Conservation (phyloP, 1,140 invertebrate genomes). For the Hycleus phaleratus region DNA sequence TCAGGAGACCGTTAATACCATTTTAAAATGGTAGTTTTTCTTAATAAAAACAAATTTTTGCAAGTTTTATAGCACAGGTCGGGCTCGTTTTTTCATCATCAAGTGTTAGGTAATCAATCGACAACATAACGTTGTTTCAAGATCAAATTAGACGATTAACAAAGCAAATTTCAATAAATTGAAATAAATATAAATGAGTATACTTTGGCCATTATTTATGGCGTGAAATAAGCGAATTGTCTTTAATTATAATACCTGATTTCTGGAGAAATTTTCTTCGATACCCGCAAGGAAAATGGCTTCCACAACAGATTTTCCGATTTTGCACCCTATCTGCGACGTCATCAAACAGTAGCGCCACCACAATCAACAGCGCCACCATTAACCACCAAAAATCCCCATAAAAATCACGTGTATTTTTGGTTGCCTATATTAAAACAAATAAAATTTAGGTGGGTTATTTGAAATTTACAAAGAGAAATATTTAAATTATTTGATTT, state of each 20-base stretch:
- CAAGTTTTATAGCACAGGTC: conserved; percentile 3
- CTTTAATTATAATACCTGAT: conserved; percentile 9
- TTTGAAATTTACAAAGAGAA: too few relatives aligned
- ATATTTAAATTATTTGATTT: too few relatives aligned
- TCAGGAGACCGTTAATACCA: not conserved
- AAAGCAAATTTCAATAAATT: too few relatives aligned
- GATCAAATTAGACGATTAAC: too few relatives aligned
- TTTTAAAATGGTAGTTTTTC: not conserved
- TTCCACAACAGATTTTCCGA: not conserved
- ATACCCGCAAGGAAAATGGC: conserved; percentile 1
- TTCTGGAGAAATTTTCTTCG: not conserved
- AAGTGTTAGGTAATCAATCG: conserved; percentile 28
- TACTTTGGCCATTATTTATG: too few relatives aligned
- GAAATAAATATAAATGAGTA: too few relatives aligned
- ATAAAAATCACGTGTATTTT: not conserved
- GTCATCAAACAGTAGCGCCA: not conserved
- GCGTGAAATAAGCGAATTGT: too few relatives aligned
- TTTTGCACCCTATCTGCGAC: not conserved
- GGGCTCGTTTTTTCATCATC: not conserved
- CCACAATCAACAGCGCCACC: not conserved
- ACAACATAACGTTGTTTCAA: conserved; percentile 7
- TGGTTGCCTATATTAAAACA: too few relatives aligned
- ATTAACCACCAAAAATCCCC: not conserved
- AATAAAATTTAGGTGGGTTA: too few relatives aligned
- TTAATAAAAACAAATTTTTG: not conserved